Percentiles rank a stretch among this genome's conserved stretches.
These are phyloP conservation scores for Rhagium mordax DNA, from an alignment of 2,888 invertebrate genomes.

Conservation along the genomic window DNA sequence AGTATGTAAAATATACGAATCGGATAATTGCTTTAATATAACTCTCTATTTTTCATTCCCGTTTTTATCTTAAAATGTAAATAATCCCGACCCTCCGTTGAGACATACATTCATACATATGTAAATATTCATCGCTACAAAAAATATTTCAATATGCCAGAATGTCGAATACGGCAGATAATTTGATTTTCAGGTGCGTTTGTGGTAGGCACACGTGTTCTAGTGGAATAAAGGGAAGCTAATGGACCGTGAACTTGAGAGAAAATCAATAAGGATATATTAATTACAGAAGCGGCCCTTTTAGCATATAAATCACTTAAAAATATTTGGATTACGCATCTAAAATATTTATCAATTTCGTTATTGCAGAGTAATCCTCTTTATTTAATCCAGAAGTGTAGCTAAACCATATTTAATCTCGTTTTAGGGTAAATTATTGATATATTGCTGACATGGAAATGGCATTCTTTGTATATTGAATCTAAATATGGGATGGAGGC, in stretches of 20 bases:
- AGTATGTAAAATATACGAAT: too few relatives aligned
- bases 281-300: slow-evolving; percentile 27
- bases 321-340: slow-evolving; percentile 10
- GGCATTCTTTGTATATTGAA: not conserved
- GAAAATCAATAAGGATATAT: slow-evolving; percentile 48
- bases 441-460: not conserved
- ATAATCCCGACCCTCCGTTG: not conserved
- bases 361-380: not conserved
- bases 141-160: slow-evolving; percentile 2
- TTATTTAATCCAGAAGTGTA: not conserved
- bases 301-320: slow-evolving; percentile 25
- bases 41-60: too few relatives aligned
- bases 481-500: not conserved
- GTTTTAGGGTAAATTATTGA: not conserved
- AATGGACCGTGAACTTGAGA: slow-evolving; percentile 52
- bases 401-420: not conserved
- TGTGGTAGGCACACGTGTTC: slow-evolving; percentile 35
- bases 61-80: too few relatives aligned
- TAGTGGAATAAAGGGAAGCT: slow-evolving; percentile 37
- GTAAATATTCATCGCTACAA: slow-evolving; percentile 5
- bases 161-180: slow-evolving; percentile 29
- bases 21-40: too few relatives aligned
- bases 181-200: slow-evolving; percentile 38
- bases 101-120: not conserved
- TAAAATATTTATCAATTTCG: not conserved